These are phyloP conservation scores for Chanos chanos DNA, from an alignment of 2,797 vertebrate species.

Conservation along the genomic window DNA sequence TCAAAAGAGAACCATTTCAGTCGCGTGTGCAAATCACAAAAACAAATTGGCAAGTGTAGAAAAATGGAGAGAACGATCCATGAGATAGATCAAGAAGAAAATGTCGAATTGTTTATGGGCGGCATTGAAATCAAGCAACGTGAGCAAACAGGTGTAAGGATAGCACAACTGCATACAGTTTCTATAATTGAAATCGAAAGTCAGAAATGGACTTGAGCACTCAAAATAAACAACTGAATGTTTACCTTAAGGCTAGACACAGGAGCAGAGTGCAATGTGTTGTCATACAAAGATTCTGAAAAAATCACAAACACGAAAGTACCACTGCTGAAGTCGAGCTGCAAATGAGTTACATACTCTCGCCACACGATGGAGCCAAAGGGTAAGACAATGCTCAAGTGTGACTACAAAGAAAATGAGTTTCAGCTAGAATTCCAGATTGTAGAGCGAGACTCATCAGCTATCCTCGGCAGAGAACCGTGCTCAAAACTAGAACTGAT, in stretches of 20 bases:
- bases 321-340: neutral
- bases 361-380: conserved; percentile 1
- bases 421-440: neutral
- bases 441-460: neutral
- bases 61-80: neutral
- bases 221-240: neutral
- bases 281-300: neutral
- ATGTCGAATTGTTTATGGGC: neutral
- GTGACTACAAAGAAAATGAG: neutral
- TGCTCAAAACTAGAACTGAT: neutral
- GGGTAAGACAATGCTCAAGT: neutral
- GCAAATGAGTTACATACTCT: neutral
- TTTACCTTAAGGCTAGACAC: neutral
- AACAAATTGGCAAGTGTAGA: neutral
- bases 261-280: conserved; percentile 8
- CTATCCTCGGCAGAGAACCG: neutral
- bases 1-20: neutral
- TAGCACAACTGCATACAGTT: neutral
- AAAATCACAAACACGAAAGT: neutral
- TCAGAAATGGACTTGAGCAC: conserved; percentile 6
- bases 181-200: neutral
- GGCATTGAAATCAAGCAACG: neutral
- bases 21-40: neutral
- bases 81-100: conserved; percentile 5
- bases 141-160: no score